These are phyloP conservation scores for Rhodinocichla rosea DNA, from an alignment of 2,113 vertebrate species.

Conservation along the genomic window DNA sequence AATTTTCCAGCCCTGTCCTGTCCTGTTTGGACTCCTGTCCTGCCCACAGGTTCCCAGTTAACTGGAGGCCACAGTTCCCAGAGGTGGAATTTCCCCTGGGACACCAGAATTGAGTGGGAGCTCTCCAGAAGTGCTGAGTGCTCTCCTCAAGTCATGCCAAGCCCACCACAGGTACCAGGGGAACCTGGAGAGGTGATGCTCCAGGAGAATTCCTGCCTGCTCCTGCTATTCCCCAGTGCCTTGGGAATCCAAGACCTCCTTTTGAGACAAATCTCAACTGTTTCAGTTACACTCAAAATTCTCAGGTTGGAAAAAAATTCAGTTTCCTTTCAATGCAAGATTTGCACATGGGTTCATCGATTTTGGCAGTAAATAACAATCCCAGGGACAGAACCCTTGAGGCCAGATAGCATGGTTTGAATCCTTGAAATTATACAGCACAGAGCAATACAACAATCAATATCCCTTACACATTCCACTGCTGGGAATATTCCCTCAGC, in stretches of 20 bases:
- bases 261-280: neutral
- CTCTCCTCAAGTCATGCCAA: neutral
- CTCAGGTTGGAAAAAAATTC: neutral
- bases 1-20: neutral
- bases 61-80: neutral
- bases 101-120: neutral
- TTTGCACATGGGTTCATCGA: neutral
- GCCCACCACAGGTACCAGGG: neutral
- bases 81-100: neutral
- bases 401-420: rapidly evolving
- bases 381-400: neutral
- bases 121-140: neutral
- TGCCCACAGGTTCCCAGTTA: neutral
- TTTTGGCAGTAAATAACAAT: neutral
- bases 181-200: neutral
- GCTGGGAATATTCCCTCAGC: neutral
- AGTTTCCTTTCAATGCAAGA: neutral
- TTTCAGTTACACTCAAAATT: neutral
- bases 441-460: neutral
- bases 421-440: neutral
- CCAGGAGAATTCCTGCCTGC: neutral
- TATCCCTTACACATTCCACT: neutral
- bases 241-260: neutral
- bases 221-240: neutral
- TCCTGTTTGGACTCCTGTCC: neutral